These are phyloP conservation scores for Erebia epiphron DNA, from an alignment of 2,888 invertebrate species.

Conservation along the genomic window DNA sequence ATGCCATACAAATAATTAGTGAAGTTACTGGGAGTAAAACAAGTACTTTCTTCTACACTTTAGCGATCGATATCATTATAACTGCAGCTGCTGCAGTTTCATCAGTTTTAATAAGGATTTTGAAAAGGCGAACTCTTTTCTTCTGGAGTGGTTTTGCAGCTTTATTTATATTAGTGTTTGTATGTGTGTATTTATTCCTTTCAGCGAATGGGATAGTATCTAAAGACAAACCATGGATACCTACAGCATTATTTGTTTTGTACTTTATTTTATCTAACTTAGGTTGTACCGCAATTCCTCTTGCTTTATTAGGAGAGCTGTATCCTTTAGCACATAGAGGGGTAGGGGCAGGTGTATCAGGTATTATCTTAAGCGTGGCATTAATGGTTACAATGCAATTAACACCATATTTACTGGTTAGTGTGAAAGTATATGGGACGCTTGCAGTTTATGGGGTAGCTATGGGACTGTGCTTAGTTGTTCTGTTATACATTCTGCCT, in stretches of 20 bases:
- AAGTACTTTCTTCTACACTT: conserved; percentile 54
- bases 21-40: conserved; percentile 53
- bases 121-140: conserved; percentile 57
- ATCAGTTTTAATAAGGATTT: conserved; percentile 54
- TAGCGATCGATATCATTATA: conserved; percentile 58
- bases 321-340: conserved; percentile 62
- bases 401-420: conserved; percentile 53
- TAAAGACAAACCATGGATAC: conserved; percentile 49
- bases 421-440: conserved; percentile 57
- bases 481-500: conserved; percentile 40
- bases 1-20: conserved; percentile 58
- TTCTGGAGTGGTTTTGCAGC: conserved; percentile 57
- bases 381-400: conserved; percentile 53
- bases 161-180: conserved; percentile 46
- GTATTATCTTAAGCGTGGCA: conserved; percentile 50
- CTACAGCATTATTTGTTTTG: conserved; percentile 51
- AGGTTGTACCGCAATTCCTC: conserved; percentile 62
- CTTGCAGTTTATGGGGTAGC: conserved; percentile 56
- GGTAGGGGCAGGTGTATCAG: conserved; percentile 51
- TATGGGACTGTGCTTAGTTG: conserved; percentile 42
- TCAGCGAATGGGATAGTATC: conserved; percentile 46
- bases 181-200: conserved; percentile 54
- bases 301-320: conserved; percentile 62
- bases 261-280: conserved; percentile 62
- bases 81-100: conserved; percentile 53